Conservation (phyloP, 2,888 invertebrate genomes). For the Mellilla xanthometata region DNA sequence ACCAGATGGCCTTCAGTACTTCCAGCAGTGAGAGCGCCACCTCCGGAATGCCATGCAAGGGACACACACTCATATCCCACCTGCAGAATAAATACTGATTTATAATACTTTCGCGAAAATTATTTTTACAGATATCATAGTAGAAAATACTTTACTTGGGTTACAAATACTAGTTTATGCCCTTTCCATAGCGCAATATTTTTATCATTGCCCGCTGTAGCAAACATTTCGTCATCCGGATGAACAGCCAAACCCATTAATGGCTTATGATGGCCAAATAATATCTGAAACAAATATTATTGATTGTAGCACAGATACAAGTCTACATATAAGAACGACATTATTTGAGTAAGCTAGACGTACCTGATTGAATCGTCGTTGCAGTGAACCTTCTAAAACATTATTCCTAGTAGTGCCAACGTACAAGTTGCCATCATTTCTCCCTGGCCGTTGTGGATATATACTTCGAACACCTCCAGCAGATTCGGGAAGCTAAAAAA, state of each 20-base stretch:
- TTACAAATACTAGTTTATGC: constrained; percentile 93
- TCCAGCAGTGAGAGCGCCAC: constrained; percentile 93
- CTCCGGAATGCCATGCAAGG: constrained; percentile 93
- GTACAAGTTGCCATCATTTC: constrained; percentile 95
- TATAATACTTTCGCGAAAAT: no score
- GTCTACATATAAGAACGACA: no score
- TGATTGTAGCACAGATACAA: no score
- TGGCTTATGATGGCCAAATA: constrained; percentile 94
- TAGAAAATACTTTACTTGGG: constrained; percentile 85
- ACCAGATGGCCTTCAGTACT: constrained; percentile 95
- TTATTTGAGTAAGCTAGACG: not conserved
- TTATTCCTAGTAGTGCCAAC: constrained; percentile 95
- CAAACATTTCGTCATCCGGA: constrained; percentile 95
- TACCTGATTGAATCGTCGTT: constrained; percentile 92
- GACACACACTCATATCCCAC: constrained; percentile 94
- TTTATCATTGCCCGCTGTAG: constrained; percentile 95
- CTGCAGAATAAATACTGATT: constrained; percentile 61
- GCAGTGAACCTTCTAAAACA: constrained; percentile 94
- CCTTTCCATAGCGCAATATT: constrained; percentile 95
- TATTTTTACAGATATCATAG: no score
- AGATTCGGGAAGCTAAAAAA: constrained; percentile 88
- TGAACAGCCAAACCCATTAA: constrained; percentile 94
- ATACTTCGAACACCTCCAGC: constrained; percentile 95
- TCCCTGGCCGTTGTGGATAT: constrained; percentile 93
- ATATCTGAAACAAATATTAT: constrained; percentile 74